These are phyloP conservation scores for Anticlea derivata DNA, from an alignment of 2,888 invertebrate genomes.

Conservation along the genomic window DNA sequence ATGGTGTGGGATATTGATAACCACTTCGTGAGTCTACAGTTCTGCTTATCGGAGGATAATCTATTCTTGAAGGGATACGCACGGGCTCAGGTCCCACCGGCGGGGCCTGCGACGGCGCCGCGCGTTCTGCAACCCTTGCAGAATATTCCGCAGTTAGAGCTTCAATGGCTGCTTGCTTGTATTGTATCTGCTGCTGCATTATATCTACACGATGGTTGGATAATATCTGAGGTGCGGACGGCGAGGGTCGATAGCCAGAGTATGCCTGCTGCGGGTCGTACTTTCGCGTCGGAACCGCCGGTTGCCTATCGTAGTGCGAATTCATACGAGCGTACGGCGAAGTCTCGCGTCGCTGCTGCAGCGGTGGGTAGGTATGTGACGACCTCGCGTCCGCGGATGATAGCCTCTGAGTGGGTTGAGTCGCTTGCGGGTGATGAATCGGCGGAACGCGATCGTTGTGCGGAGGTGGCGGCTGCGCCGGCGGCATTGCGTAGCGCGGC, in stretches of 20 bases:
- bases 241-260: conserved; percentile 69
- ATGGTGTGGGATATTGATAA: conserved; percentile 66
- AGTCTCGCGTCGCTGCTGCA: conserved; percentile 65
- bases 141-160: conserved; percentile 61
- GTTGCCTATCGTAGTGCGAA: conserved; percentile 69
- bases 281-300: conserved; percentile 63
- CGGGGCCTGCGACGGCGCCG: conserved; percentile 57
- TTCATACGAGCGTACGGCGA: conserved; percentile 60
- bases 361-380: conserved; percentile 57
- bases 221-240: conserved; percentile 55
- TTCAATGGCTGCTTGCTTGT: conserved; percentile 64
- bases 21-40: conserved; percentile 56
- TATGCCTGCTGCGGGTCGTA: conserved; percentile 76
- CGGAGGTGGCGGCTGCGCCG: conserved; percentile 65
- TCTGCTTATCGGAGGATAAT: conserved; percentile 60
- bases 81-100: conserved; percentile 55
- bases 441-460: conserved; percentile 78
- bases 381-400: conserved; percentile 56
- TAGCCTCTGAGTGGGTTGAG: conserved; percentile 57
- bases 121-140: conserved; percentile 61
- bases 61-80: conserved; percentile 58
- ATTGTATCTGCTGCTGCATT: conserved; percentile 59
- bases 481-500: conserved; percentile 62
- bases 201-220: conserved; percentile 66
- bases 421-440: conserved; percentile 71